These are phyloP conservation scores for Seira musarum DNA, from an alignment of 2,888 invertebrate species.

Conservation along the genomic window DNA sequence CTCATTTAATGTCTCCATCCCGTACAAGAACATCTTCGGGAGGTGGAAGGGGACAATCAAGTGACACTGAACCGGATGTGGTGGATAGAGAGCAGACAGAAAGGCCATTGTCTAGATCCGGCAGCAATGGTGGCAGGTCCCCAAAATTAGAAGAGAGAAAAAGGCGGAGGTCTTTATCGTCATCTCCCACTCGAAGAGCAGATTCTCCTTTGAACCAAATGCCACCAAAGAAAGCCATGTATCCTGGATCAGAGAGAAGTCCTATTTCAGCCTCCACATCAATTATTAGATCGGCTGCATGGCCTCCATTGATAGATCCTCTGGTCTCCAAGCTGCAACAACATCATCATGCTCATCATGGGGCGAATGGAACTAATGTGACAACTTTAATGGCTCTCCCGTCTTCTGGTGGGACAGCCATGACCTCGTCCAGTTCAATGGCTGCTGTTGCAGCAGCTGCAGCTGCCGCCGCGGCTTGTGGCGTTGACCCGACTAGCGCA, in stretches of 20 bases:
- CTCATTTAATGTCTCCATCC: slow-evolving; percentile 23
- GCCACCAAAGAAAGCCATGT: slow-evolving; percentile 28
- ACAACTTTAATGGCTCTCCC: slow-evolving; percentile 41
- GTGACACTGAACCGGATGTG: slow-evolving; percentile 36
- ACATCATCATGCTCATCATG: slow-evolving; percentile 25
- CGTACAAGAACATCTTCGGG: slow-evolving; percentile 23
- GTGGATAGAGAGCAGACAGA: slow-evolving; percentile 32
- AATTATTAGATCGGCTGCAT: slow-evolving; percentile 34
- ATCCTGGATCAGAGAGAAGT: slow-evolving; percentile 21
- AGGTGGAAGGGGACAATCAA: slow-evolving; percentile 5
- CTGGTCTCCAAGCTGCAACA: slow-evolving; percentile 22
- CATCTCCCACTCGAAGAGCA: background rate
- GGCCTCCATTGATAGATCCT: slow-evolving; percentile 45
- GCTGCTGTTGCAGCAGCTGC: slow-evolving; percentile 44
- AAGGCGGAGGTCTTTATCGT: slow-evolving; percentile 22
- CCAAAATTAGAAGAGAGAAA: slow-evolving; percentile 20
- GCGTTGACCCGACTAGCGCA: slow-evolving; percentile 51
- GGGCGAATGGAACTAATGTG: slow-evolving; percentile 34
- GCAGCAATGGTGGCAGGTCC: slow-evolving; percentile 29
- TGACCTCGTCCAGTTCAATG: slow-evolving; percentile 40
- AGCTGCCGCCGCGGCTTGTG: slow-evolving; percentile 53
- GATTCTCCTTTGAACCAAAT: background rate
- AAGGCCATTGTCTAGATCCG: slow-evolving; percentile 30
- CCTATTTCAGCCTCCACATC: slow-evolving; percentile 35
- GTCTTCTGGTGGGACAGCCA: slow-evolving; percentile 6